phyloP scores from a whole-genome alignment of 2,113 vertebrate species.

The Toxostoma redivivum region DNA sequence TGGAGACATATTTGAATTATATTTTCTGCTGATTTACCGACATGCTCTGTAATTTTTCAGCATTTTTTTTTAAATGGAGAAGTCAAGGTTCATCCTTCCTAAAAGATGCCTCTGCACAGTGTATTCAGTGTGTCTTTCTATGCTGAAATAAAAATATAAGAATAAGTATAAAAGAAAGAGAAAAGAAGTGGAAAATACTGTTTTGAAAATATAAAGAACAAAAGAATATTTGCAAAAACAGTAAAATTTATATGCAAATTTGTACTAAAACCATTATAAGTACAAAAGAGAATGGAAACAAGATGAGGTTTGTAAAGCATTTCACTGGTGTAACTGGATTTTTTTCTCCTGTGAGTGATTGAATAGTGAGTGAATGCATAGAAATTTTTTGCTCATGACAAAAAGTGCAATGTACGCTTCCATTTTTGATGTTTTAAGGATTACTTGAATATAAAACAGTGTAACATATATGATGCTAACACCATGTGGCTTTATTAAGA shows the following conservation, averaged over 20 bases:
- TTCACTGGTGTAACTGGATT: neutral
- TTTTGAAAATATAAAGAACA: neutral
- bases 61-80: neutral
- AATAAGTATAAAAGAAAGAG: neutral
- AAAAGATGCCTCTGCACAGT: neutral
- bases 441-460: neutral
- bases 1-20: neutral
- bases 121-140: neutral
- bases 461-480: neutral
- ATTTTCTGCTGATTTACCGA: neutral
- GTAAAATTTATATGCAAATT: neutral
- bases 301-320: neutral
- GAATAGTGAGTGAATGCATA: neutral
- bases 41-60: neutral
- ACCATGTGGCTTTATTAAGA: neutral
- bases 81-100: neutral
- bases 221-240: neutral
- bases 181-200: neutral
- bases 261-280: neutral
- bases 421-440: neutral
- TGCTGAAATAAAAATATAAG: neutral
- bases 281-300: neutral
- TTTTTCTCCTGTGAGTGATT: neutral
- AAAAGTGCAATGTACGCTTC: neutral
- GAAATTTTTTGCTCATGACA: neutral